Evolutionary conservation across 1,140 invertebrate species (phyloP).

Genomic region (Tribolium madens): DNA sequence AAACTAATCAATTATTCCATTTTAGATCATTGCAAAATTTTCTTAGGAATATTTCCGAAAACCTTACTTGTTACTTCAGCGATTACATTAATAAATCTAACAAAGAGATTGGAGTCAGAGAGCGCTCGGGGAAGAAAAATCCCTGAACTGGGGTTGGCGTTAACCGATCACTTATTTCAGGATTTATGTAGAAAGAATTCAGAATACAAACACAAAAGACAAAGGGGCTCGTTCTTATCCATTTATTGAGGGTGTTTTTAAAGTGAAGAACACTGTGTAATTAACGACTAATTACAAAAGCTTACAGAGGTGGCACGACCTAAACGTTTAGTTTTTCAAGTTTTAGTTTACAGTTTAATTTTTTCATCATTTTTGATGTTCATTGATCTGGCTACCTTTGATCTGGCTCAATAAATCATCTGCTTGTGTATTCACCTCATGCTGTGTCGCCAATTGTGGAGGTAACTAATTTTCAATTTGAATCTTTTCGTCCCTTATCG

Average conservation of each 20-base stretch:
- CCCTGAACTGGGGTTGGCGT: constrained; percentile 64
- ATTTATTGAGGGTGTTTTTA: neutral
- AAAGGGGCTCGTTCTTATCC: constrained; percentile 10
- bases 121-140: constrained; percentile 63
- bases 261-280: constrained; percentile 5
- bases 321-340: too few relatives aligned
- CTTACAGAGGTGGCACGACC: neutral
- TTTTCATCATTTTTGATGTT: too few relatives aligned
- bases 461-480: constrained; percentile 62
- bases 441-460: constrained; percentile 47
- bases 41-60: neutral
- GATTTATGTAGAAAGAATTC: constrained; percentile 65
- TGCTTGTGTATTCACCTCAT: constrained; percentile 51
- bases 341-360: too few relatives aligned
- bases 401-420: constrained; percentile 43
- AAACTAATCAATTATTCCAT: neutral
- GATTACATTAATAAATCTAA: constrained; percentile 66
- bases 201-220: constrained; percentile 62
- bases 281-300: constrained; percentile 15
- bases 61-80: constrained; percentile 64
- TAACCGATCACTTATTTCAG: constrained; percentile 66
- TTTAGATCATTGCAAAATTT: too few relatives aligned
- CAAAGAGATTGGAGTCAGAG: constrained; percentile 61
- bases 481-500: constrained; percentile 58
- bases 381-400: constrained; percentile 1